Conservation (phyloP, 2,113 vertebrate species). For the Otocyon megalotis region DNA sequence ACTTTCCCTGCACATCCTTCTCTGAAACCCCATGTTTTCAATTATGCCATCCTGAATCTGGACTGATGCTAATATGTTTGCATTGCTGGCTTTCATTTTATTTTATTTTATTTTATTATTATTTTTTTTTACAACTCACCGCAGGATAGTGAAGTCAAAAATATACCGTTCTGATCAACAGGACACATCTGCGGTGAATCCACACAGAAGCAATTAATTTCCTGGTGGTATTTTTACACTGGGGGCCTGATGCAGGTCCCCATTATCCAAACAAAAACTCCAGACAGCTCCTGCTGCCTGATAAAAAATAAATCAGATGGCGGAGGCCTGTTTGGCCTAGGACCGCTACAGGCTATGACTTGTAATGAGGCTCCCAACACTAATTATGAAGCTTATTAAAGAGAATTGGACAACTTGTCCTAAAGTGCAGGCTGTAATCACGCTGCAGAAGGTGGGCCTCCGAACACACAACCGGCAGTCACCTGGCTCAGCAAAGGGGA, state of each 20-base stretch:
- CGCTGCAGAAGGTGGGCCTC: conserved; percentile 28
- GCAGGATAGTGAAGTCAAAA: conserved; percentile 83
- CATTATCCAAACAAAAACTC: conserved; percentile 89
- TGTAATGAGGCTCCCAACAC: conserved; percentile 86
- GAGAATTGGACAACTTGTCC: conserved; percentile 84
- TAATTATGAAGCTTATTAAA: conserved; percentile 89
- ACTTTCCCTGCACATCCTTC: conserved; percentile 14
- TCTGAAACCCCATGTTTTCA: conserved; percentile 71
- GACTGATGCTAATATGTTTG: conserved; percentile 70
- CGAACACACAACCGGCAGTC: conserved; percentile 43
- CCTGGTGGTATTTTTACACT: conserved; percentile 90
- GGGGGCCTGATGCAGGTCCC: conserved; percentile 84
- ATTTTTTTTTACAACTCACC: conserved; percentile 53
- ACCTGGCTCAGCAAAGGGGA: conserved; percentile 39
- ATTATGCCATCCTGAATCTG: conserved; percentile 67
- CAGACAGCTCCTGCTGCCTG: conserved; percentile 87
- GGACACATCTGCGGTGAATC: conserved; percentile 86
- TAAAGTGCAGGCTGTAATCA: conserved; percentile 79
- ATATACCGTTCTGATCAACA: conserved; percentile 76
- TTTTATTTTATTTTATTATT: neutral
- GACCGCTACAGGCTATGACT: conserved; percentile 87
- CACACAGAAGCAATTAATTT: conserved; percentile 91
- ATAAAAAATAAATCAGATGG: conserved; percentile 87
- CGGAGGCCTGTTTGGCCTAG: conserved; percentile 83
- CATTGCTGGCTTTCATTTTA: conserved; percentile 80